phyloP scores from a whole-genome alignment of 2,888 invertebrate genomes.

The Microplitis manilae region DNA sequence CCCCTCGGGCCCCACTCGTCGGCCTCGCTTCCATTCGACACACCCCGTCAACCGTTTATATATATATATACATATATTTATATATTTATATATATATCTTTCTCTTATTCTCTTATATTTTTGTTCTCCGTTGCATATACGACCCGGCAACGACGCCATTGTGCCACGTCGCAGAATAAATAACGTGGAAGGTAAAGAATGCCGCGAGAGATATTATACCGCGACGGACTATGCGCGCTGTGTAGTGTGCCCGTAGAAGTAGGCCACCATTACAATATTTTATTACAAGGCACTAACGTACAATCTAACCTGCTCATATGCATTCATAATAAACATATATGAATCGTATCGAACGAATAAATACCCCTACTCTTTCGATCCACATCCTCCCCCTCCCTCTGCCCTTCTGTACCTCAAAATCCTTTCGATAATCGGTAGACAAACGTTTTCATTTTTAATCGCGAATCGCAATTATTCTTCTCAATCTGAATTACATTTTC shows the following conservation, averaged over 20 bases:
- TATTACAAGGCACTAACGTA: constrained; percentile 71
- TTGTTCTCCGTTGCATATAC: constrained; percentile 34
- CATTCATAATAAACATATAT: constrained; percentile 71
- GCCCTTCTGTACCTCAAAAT: neutral
- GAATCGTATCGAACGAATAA: constrained; percentile 66
- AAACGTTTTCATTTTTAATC: neutral
- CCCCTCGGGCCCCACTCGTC: constrained; percentile 21
- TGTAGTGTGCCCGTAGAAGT: constrained; percentile 44
- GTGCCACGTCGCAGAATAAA: constrained; percentile 63
- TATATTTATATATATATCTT: constrained; percentile 34
- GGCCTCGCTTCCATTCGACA: constrained; percentile 37
- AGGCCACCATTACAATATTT: constrained; percentile 64
- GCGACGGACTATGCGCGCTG: constrained; percentile 64
- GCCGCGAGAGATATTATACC: constrained; percentile 69
- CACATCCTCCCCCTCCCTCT: constrained; percentile 6
- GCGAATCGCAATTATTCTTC: too few relatives aligned
- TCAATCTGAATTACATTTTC: neutral
- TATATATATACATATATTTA: constrained; percentile 26
- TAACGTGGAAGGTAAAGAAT: constrained; percentile 67
- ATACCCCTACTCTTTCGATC: constrained; percentile 20
- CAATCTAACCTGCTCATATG: constrained; percentile 71
- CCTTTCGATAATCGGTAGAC: neutral
- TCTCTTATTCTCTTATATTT: constrained; percentile 35
- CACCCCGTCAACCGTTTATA: constrained; percentile 34
- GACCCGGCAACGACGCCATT: constrained; percentile 57